These are phyloP conservation scores for Noturus placidus DNA, from an alignment of 2,113 vertebrate species.

Conservation along the genomic window DNA sequence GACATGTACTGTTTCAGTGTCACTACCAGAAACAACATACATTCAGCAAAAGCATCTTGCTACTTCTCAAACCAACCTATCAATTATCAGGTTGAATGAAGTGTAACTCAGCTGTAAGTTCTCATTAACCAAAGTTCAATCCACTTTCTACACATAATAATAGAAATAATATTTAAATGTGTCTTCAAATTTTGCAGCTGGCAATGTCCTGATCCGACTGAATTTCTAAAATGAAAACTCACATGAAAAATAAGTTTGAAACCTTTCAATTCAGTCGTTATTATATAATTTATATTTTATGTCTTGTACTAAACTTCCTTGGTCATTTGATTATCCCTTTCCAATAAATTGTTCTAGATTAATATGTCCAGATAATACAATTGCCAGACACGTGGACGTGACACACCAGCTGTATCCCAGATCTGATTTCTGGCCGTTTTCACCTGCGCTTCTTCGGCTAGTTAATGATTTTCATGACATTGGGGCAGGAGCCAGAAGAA, in stretches of 20 bases:
- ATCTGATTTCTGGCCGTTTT: conserved; percentile 10
- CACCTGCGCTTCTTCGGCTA: background rate
- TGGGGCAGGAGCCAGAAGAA: background rate
- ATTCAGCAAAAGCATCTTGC: background rate
- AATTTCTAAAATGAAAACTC: background rate
- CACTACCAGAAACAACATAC: background rate
- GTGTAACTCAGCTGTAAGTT: background rate
- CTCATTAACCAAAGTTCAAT: background rate
- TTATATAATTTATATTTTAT: background rate
- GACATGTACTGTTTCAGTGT: background rate
- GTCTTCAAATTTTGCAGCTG: background rate
- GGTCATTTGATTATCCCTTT: background rate
- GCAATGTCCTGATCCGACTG: background rate
- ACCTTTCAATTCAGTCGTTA: background rate
- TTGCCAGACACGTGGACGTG: background rate
- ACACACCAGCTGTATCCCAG: background rate
- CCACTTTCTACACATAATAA: too few relatives aligned
- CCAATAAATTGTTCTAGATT: background rate
- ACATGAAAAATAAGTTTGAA: background rate
- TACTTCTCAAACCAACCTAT: background rate
- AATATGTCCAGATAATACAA: background rate
- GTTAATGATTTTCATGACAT: background rate
- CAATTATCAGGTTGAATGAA: background rate
- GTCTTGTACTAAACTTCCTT: background rate
- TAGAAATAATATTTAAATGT: background rate